Conservation (phyloP, 2,888 invertebrate species). For the Leptinotarsa tumamoca region DNA sequence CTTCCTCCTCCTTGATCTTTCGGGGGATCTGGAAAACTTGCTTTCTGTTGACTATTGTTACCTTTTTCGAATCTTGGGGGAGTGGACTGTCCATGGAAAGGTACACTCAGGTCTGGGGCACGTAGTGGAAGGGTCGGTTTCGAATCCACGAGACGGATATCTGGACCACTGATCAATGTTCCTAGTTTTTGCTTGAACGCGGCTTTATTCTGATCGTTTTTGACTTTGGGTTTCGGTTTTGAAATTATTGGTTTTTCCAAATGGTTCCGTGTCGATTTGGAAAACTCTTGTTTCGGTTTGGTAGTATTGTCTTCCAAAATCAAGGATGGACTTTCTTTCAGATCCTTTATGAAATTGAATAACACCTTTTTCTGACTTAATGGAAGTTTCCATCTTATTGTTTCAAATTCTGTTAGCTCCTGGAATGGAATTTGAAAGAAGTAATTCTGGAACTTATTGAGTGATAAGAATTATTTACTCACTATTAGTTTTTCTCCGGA, state of each 20-base stretch:
- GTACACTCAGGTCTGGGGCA: background rate
- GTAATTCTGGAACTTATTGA: background rate
- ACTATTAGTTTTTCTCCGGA: constrained; percentile 49
- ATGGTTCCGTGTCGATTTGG: background rate
- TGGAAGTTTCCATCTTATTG: constrained; percentile 39
- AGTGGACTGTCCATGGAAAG: background rate
- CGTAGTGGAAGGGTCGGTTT: background rate
- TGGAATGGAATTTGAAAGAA: constrained; percentile 28
- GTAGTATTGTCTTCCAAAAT: constrained; percentile 1
- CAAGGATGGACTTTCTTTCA: constrained; percentile 38
- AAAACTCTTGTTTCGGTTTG: background rate
- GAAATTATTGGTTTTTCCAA: background rate
- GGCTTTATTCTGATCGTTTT: background rate
- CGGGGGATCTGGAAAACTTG: background rate
- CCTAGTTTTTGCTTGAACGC: background rate
- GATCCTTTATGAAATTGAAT: constrained; percentile 32
- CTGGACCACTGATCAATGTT: background rate
- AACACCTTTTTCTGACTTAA: constrained; percentile 30
- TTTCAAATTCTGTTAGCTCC: constrained; percentile 43
- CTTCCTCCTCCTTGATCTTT: background rate
- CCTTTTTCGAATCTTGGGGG: background rate
- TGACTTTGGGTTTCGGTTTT: background rate
- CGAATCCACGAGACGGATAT: background rate
- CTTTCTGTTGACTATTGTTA: background rate
- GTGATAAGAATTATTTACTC: constrained; percentile 30